These are phyloP conservation scores for Muricea muricata DNA, from an alignment of 92 coral and sea anemone species.

Conservation along the genomic window DNA sequence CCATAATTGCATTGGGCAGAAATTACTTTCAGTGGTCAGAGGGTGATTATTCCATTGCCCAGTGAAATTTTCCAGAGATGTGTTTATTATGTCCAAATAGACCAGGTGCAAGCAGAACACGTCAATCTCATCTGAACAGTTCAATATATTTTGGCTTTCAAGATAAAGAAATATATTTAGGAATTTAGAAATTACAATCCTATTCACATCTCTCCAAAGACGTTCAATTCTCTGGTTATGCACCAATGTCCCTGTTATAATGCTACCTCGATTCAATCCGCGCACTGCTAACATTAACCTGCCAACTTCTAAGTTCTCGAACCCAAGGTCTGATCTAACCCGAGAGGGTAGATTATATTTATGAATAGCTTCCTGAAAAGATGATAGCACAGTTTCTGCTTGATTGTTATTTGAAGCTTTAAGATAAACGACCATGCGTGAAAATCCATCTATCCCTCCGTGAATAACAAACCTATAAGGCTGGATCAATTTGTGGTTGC, in stretches of 20 bases:
- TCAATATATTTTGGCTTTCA: slow-evolving; percentile 8
- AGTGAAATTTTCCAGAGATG: background rate
- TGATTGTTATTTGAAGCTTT: slow-evolving; percentile 1
- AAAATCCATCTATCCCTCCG: slow-evolving; percentile 6
- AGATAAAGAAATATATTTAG: slow-evolving; percentile 10
- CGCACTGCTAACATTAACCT: slow-evolving; percentile 3
- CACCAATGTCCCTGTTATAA: slow-evolving; percentile 6
- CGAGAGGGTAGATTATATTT: slow-evolving; percentile 8
- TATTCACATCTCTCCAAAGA: slow-evolving; percentile 13
- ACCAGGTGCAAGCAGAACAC: background rate
- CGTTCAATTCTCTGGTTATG: slow-evolving; percentile 4
- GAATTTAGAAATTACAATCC: background rate
- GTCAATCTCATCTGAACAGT: background rate
- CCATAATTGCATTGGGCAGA: background rate
- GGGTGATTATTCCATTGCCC: slow-evolving; percentile 27
- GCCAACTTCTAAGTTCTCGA: slow-evolving; percentile 4
- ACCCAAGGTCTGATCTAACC: slow-evolving; percentile 17
- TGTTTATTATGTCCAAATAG: background rate
- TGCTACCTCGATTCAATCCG: slow-evolving; percentile 15
- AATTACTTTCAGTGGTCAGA: slow-evolving; percentile 1
- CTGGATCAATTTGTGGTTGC: slow-evolving; percentile 13
- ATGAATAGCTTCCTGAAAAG: background rate
- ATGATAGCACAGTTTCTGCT: background rate
- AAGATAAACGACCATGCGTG: background rate
- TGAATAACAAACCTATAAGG: slow-evolving; percentile 10